These are phyloP conservation scores for Scyliorhinus canicula DNA, from an alignment of 2,797 vertebrate genomes.

Conservation along the genomic window DNA sequence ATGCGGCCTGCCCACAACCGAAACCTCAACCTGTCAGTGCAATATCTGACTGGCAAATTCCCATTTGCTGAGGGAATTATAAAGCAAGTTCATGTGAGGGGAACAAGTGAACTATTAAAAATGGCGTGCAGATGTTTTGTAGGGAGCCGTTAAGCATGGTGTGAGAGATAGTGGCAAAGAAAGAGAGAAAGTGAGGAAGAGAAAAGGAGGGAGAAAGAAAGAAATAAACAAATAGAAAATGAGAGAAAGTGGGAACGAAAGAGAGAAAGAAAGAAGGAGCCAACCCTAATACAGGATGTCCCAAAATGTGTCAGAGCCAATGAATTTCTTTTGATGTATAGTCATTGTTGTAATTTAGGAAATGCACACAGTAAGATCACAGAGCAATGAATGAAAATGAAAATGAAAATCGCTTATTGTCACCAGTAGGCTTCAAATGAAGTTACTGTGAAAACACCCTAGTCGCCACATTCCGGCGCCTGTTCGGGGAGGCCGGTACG, in stretches of 20 bases:
- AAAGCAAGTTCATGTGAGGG: neutral
- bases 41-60: neutral
- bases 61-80: neutral
- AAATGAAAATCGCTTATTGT: too few relatives aligned
- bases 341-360: neutral
- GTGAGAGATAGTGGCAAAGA: neutral
- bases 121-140: neutral
- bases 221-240: neutral
- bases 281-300: neutral
- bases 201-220: neutral
- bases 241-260: too few relatives aligned
- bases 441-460: too few relatives aligned
- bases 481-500: too few relatives aligned
- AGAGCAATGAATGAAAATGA: too few relatives aligned
- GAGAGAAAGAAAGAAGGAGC: neutral
- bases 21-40: neutral
- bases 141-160: neutral
- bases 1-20: neutral
- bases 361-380: neutral
- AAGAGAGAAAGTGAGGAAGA: neutral
- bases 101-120: neutral
- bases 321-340: neutral
- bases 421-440: too few relatives aligned
- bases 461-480: too few relatives aligned
- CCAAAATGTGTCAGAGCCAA: neutral